Evolutionary conservation across 2,888 invertebrate genomes (phyloP), one percentile per base, ranked within the genome.

Genomic region (Drosophila macrospina): DNA sequence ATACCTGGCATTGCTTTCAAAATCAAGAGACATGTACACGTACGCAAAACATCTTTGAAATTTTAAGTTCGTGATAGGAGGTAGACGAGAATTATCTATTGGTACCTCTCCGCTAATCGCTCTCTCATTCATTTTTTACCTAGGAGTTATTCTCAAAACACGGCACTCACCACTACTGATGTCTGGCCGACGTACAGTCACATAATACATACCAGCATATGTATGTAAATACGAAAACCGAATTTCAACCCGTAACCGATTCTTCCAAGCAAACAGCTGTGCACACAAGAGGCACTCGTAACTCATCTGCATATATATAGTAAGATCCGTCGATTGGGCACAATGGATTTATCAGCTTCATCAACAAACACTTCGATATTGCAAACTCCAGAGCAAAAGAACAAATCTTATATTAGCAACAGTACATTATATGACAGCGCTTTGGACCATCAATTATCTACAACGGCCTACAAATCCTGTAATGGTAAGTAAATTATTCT

Each of bases 361-460:
- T 62, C 72, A 48, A 69, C 79, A 26, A 73, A 67, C 68, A 64
- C 77, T 64, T 71, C 88, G 30, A 59, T 60, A 68, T 67, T 59
- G 48, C 66, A 42, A 57, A 78, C 77, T 44, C 62, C 73, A 28
- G 77, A 78, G 44, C 64, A 72, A 6, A 68, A 69, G 11, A 69
- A 34, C 47, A 86, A 56, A 65, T 70, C 70, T 4, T 66, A 56
- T 11, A 67, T 78, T 10, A 68, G 47, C 67, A 87, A 84, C 42
- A 80, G 69, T 54, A 91, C 89, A 34, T 69, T 91, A 7, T 92
- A 92, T 66, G 89, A 89, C 42, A 91, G 91, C 57, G 91, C 91
- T 24, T 67, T 91, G 62, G 92, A 91, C 36, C 88, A 90, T 47
- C 84, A 78, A 80, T 28, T 87, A 16, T 87, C 84, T 34, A 68